Conservation (phyloP, 92 coral and sea anemone species). For the Isaurus tuberculatus region DNA sequence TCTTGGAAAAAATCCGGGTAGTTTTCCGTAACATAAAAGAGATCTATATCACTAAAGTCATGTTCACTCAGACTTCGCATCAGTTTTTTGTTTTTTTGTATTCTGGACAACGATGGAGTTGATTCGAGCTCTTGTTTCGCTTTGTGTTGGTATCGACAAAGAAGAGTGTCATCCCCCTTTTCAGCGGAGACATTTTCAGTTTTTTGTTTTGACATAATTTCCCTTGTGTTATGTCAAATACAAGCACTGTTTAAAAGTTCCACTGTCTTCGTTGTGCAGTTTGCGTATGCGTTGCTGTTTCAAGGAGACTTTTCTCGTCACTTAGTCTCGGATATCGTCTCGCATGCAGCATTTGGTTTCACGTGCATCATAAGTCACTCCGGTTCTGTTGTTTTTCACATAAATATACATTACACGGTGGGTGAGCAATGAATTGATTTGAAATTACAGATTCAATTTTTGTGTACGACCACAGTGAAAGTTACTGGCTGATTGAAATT, state of each 20-base stretch:
- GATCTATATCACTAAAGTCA: conserved; percentile 37
- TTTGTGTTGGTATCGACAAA: neutral
- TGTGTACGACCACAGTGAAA: neutral
- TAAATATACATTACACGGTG: neutral
- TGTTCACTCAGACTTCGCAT: conserved; percentile 42
- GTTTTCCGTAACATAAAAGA: conserved; percentile 26
- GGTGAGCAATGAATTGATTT: neutral
- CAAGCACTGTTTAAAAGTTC: neutral
- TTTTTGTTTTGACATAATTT: conserved; percentile 2
- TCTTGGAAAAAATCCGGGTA: conserved; percentile 43
- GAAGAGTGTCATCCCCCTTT: neutral
- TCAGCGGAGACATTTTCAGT: conserved; percentile 7
- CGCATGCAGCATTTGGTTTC: neutral
- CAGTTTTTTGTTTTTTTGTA: conserved; percentile 24
- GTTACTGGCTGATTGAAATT: neutral
- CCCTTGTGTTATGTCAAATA: neutral
- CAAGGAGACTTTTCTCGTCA: neutral
- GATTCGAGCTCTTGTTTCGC: neutral
- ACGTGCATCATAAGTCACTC: neutral
- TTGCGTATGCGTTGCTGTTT: neutral
- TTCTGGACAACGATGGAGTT: neutral
- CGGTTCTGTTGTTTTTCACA: neutral
- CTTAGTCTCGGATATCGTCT: neutral
- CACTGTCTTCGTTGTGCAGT: neutral
- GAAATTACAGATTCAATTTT: conserved; percentile 1